Base-by-base conservation (phyloP, 2,797 vertebrate genomes). In the Gastrophryne carolinensis region DNA sequence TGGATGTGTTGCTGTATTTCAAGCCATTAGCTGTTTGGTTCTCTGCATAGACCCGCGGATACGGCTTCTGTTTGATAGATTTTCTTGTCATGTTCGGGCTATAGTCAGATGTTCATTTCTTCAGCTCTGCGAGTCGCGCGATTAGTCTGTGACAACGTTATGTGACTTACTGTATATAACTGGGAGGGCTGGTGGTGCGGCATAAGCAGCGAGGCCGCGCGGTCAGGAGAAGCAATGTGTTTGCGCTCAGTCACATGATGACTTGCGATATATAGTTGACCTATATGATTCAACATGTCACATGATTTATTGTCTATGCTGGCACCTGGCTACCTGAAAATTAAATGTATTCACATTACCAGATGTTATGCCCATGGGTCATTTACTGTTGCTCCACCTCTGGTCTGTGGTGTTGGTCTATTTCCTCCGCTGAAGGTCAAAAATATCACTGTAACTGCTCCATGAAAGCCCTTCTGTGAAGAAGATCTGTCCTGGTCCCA, bases 71-170 rank as follows among this genome's bases (percentile, higher is more conserved):
- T 6, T 15, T 60, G 68, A 71, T 60, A 60, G 68, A 71, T 61
- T 72, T 37, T 62, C 47, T 49, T 72, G 44, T 72, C 44, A 26
- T 52, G 11, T 62, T 39, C 19, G 44, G 58, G n/a, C 50, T 32
- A n/a, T 32, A 52, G 35, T 52, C 12, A 62, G 27, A 62, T 72
- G n/a, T 52, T 56, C 41, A 34, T 53, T 61, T 72, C 34, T 8
- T 23, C 30, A 13, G 35, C 44, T 10, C 44, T 37, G 21, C 39
- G 49, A 72, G 21, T 73, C 24, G 47, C n/a, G n/a, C n/a, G n/a
- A n/a, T n/a, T n/a, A n/a, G n/a, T n/a, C n/a, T n/a, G n/a, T n/a
- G n/a, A n/a, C n/a, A n/a, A n/a, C n/a, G 17, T 44, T 44, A 44
- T 44, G 39, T n/a, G 17, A 44, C 13, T n/a, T 3, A n/a, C 39